Base-by-base conservation (phyloP, 2,888 invertebrate genomes). In the Drosophila testacea region DNA sequence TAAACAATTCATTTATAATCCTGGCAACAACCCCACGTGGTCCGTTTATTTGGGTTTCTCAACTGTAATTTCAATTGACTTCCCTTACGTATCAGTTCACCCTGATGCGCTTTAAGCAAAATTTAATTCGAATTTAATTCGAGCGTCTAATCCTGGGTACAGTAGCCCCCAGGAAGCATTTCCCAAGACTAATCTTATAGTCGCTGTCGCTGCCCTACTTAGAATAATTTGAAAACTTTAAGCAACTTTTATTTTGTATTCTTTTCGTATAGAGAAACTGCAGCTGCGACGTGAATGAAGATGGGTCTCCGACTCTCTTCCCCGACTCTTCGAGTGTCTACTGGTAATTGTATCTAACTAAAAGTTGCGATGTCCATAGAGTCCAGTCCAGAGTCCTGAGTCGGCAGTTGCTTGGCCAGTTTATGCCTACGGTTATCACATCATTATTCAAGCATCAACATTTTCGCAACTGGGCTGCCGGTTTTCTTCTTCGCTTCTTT, bases 351-450 rank as follows among this genome's bases (percentile, higher is more conserved):
- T 84, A 84, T 84, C 78, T 72, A 69, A 72, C 57, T 66, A 64
- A 80, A 76, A 77, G 52, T 57, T 65, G 69, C 9, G 32, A 36
- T 36, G 34, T 36, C 56, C 57, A 54, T 39, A 30, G 60, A 30
- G 39, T 32, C 47, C 38, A 55, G 41, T 48, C 41, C 30, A 34
- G 11, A 32, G 54, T 30, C 30, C 30, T 16, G 13, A 42, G 61
- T 39, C 56, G 42, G 36, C 44, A 44, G 44, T 60, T 54, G 51
- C 59, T 57, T 70, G 69, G 69, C 87, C 77, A 86, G 69, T 87
- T 89, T 89, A 84, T 83, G 89, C 87, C 83, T 84, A 89, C 83
- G 83, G 83, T 84, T 89, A 84, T 84, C 83, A 84, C 83, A 84
- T 84, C 83, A 84, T 84, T 84, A 89, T 89, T 89, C 89, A 84